Evolutionary conservation across 2,888 invertebrate genomes (phyloP).

Genomic region (Amorpha juglandis): DNA sequence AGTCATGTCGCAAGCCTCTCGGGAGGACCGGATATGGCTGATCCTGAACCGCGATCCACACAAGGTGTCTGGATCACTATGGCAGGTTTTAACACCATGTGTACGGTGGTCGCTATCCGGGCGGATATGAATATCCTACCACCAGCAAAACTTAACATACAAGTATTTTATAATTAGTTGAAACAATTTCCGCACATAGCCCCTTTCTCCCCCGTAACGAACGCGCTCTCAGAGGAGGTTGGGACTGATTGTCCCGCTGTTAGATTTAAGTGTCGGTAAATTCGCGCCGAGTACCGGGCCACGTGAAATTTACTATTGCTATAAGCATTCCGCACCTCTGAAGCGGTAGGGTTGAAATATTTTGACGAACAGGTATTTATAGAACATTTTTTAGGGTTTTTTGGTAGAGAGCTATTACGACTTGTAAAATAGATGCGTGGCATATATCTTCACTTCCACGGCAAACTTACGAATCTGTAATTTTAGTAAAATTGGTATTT

Average conservation of each 20-base stretch:
- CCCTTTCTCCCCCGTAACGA: conserved; percentile 18
- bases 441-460: no score
- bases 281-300: conserved; percentile 36
- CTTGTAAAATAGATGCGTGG: no score
- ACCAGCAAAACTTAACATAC: neutral
- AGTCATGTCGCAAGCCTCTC: no score
- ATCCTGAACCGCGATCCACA: no score
- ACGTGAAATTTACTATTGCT: conserved; percentile 39
- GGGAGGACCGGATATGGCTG: no score
- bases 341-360: conserved; percentile 6
- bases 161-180: conserved; percentile 26
- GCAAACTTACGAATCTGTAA: no score
- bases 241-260: conserved; percentile 42
- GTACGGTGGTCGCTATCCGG: no score
- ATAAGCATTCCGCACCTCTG: conserved; percentile 41
- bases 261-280: conserved; percentile 48
- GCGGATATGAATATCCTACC: no score
- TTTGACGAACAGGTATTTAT: neutral
- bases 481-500: no score
- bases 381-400: neutral
- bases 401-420: no score
- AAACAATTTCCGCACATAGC: conserved; percentile 12
- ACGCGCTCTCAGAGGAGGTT: conserved; percentile 10
- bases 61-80: no score
- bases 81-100: no score